phyloP scores from a whole-genome alignment of 2,113 vertebrate genomes.

The Hymenochirus boettgeri region DNA sequence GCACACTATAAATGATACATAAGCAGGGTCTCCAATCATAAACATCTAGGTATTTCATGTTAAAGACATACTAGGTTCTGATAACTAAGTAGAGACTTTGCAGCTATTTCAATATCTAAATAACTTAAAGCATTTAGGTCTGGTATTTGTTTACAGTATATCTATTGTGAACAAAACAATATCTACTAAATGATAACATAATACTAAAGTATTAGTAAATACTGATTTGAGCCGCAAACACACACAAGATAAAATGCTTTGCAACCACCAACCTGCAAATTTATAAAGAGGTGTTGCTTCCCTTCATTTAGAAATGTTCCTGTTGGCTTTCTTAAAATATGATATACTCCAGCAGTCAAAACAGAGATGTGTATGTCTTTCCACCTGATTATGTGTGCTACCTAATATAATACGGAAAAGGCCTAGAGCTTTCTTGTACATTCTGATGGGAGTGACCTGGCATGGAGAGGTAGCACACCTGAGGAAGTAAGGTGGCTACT shows the following conservation, averaged over 20 bases:
- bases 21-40: no score
- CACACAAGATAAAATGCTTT: no score
- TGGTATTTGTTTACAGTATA: no score
- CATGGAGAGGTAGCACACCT: conserved; percentile 55
- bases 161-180: no score
- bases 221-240: conserved; percentile 13
- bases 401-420: conserved; percentile 21
- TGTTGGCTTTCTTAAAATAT: conserved; percentile 3
- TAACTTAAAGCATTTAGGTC: no score
- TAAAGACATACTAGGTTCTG: no score
- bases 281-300: conserved; percentile 2
- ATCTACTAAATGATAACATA: no score
- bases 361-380: conserved; percentile 3
- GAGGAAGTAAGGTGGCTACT: conserved; percentile 35
- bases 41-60: no score
- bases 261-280: neutral
- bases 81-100: no score
- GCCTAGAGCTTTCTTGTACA: conserved; percentile 26
- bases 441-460: conserved; percentile 53
- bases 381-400: conserved; percentile 21
- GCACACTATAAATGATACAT: no score
- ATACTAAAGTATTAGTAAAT: no score
- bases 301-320: neutral
- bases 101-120: no score
- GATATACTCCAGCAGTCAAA: neutral